Evolutionary conservation across 2,888 invertebrate genomes (phyloP).

Genomic region (Drosophila barbarae): DNA sequence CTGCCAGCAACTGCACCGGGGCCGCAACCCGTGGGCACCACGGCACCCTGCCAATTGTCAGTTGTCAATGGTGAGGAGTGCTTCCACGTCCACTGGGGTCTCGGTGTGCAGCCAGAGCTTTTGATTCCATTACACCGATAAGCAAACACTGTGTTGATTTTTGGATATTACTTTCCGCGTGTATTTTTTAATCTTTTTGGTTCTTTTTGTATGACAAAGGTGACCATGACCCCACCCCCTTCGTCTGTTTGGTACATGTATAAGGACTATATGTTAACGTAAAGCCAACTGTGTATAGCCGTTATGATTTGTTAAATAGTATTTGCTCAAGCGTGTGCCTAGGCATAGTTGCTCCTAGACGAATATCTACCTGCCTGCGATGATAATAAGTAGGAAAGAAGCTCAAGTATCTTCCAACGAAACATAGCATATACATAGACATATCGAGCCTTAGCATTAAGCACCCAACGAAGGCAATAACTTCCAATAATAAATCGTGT

Average conservation of each 20-base stretch:
- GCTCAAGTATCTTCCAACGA: conserved; percentile 67
- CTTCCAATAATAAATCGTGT: conserved; percentile 66
- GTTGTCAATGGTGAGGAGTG: background rate
- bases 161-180: conserved; percentile 72
- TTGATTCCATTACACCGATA: conserved; percentile 64
- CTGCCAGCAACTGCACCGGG: conserved; percentile 52
- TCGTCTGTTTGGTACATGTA: conserved; percentile 23
- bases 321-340: conserved; percentile 55
- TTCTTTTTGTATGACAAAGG: conserved; percentile 46
- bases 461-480: conserved; percentile 50
- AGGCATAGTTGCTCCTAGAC: conserved; percentile 39
- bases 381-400: conserved; percentile 42
- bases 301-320: conserved; percentile 50
- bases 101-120: conserved; percentile 47
- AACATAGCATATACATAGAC: conserved; percentile 68
- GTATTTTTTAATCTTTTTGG: conserved; percentile 64
- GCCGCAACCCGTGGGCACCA: conserved; percentile 15
- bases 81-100: background rate
- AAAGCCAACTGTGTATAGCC: conserved; percentile 16
- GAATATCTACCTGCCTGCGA: conserved; percentile 51
- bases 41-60: conserved; percentile 24
- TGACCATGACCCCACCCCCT: conserved; percentile 2
- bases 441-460: conserved; percentile 66
- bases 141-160: conserved; percentile 68
- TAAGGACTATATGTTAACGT: conserved; percentile 30